Evolutionary conservation across 2,888 invertebrate species (phyloP), one percentile per base, ranked within the genome.

Genomic region (Drosophila tripunctata): DNA sequence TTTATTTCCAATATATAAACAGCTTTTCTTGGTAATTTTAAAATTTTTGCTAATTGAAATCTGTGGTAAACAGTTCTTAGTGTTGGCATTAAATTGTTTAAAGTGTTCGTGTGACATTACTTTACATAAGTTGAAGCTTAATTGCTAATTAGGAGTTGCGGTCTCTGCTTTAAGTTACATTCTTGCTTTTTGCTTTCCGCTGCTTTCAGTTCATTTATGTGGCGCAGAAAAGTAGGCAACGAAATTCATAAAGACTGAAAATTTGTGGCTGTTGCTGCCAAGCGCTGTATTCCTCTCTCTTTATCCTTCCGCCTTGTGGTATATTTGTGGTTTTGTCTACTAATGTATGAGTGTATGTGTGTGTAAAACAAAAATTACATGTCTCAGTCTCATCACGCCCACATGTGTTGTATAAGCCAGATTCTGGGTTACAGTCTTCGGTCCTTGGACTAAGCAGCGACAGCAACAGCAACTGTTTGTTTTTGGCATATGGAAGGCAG

Each of bases 401-500:
- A 55, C 48, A 57, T 64, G 57, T 77, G 43, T 67, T 44, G 36
- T 51, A 38, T 57, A 21, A 40, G 41, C 22, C 12, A 33, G 41
- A 36, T 10, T 52, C 24, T 36, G 61, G n/a, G 38, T 47, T 38
- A 15, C 27, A 15, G 24, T 33, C 30, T 35, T 43, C n/a, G 3
- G 27, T 17, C 21, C 31, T n/a, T 41, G 19, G 27, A 38, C 48
- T 33, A 35, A 30, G 15, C 19, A 47, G 50, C 51, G 30, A 36
- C 63, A 78, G 85, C 71, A 30, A 12, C 19, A 47, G 50, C 51
- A 27, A 36, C 63, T 81, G 85, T 73, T 78, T 85, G 82, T 58
- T 67, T 55, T 73, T 70, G 84, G 82, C 84, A 87, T 84, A 78
- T 71, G 67, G 75, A 70, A 84, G 74, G 84, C 73, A 82, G 73